phyloP scores from a whole-genome alignment of 2,113 vertebrate species.

The Corythornis cristatus region DNA sequence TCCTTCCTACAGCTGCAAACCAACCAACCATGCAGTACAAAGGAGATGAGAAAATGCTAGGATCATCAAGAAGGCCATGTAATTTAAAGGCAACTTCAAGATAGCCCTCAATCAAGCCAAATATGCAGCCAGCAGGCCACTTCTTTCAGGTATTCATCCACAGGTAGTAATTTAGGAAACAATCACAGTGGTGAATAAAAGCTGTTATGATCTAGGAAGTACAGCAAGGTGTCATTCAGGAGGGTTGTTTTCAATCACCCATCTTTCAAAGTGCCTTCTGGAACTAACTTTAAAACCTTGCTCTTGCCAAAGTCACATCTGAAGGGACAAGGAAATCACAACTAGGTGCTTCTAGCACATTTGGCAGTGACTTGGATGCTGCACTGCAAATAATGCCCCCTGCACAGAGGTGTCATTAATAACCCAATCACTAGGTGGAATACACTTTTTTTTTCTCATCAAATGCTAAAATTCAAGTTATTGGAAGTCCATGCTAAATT shows the following conservation, averaged over 20 bases:
- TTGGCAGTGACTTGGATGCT: neutral
- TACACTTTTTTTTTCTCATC: neutral
- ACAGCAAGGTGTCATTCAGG: constrained; percentile 55
- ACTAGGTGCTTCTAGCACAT: neutral
- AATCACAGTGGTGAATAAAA: constrained; percentile 57
- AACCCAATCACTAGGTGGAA: neutral
- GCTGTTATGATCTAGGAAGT: constrained; percentile 57
- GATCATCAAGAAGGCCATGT: constrained; percentile 48
- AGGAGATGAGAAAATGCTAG: constrained; percentile 41
- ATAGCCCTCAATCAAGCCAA: constrained; percentile 59
- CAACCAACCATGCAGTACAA: neutral
- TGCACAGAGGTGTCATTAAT: neutral
- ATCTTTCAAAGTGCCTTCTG: constrained; percentile 31
- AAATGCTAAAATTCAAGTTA: neutral
- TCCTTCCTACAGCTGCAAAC: neutral
- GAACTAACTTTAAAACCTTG: constrained; percentile 31
- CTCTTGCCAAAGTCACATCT: constrained; percentile 37
- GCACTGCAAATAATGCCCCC: neutral
- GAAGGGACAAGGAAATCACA: neutral
- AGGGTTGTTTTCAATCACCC: constrained; percentile 50
- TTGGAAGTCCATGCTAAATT: neutral
- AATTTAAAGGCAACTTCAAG: constrained; percentile 52
- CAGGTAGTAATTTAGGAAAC: constrained; percentile 61
- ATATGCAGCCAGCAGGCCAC: constrained; percentile 39
- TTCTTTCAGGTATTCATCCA: constrained; percentile 56